These are phyloP conservation scores for Atta texana DNA, from an alignment of 1,140 invertebrate genomes.

Conservation along the genomic window DNA sequence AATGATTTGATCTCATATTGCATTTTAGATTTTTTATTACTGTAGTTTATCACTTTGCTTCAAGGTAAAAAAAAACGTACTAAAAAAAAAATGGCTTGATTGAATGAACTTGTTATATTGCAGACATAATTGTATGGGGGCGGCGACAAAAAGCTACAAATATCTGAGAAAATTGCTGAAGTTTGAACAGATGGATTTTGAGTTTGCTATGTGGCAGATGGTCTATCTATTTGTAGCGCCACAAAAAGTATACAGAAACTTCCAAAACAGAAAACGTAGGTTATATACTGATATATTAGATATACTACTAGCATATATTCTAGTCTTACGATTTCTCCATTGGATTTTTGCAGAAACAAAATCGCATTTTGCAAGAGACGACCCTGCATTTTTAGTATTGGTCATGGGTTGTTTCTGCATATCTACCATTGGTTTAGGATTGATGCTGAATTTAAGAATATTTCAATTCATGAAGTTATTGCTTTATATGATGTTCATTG, in stretches of 20 bases:
- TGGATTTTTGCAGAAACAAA: slow-evolving; percentile 94
- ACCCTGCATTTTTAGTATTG: slow-evolving; percentile 99
- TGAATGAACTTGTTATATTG: slow-evolving; percentile 65
- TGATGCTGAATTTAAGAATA: slow-evolving; percentile 92
- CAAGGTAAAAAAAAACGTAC: too few species aligned
- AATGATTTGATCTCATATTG: neutral
- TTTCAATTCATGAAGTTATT: slow-evolving; percentile 94
- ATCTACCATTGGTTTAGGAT: slow-evolving; percentile 95
- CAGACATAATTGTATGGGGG: slow-evolving; percentile 92
- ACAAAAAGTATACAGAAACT: slow-evolving; percentile 99
- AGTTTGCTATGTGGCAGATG: slow-evolving; percentile 99
- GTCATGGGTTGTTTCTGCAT: slow-evolving; percentile 95
- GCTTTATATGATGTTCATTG: slow-evolving; percentile 97
- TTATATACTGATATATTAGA: slow-evolving; percentile 71
- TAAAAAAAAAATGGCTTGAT: neutral
- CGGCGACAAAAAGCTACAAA: slow-evolving; percentile 96
- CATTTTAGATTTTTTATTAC: neutral
- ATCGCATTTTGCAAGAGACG: slow-evolving; percentile 99
- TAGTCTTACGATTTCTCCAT: neutral
- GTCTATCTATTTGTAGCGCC: slow-evolving; percentile 97
- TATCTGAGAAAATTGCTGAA: slow-evolving; percentile 96
- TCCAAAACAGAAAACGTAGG: slow-evolving; percentile 99
- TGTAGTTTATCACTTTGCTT: neutral
- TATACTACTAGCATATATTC: neutral
- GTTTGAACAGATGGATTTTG: slow-evolving; percentile 99